phyloP scores from a whole-genome alignment of 2,888 invertebrate species.

The Lottia scabra region DNA sequence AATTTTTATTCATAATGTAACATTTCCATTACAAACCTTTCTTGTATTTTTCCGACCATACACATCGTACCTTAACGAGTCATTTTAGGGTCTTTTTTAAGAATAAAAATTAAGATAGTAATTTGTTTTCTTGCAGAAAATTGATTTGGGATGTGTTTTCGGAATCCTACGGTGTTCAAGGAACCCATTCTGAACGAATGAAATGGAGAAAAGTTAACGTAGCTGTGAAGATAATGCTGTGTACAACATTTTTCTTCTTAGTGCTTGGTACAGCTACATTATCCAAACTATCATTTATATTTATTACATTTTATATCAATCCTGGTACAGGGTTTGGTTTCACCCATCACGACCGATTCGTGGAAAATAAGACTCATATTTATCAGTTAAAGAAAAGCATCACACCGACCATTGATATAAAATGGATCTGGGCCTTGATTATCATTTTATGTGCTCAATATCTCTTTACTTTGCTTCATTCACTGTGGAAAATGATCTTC shows the following conservation, averaged over 20 bases:
- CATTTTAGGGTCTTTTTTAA: too few species aligned
- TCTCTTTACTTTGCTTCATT: constrained; percentile 18
- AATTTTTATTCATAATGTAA: too few species aligned
- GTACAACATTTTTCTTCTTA: constrained; percentile 8
- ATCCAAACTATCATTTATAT: constrained; percentile 19
- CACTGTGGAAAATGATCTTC: constrained; percentile 29
- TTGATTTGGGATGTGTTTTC: constrained; percentile 19
- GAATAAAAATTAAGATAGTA: neutral
- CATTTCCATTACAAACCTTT: too few species aligned
- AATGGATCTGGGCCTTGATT: constrained; percentile 31
- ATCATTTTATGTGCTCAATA: constrained; percentile 26
- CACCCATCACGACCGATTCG: neutral
- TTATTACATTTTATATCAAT: constrained; percentile 21
- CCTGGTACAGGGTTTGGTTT: neutral
- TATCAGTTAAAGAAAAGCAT: constrained; percentile 3
- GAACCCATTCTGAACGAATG: constrained; percentile 13
- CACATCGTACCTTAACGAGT: too few species aligned
- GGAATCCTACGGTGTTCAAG: constrained; percentile 9
- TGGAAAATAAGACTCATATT: neutral
- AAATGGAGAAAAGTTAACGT: constrained; percentile 15
- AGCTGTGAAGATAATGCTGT: constrained; percentile 5
- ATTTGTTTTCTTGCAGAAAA: neutral
- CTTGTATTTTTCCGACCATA: too few species aligned
- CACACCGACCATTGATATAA: constrained; percentile 6
- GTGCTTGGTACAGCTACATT: constrained; percentile 15